phyloP scores from a whole-genome alignment of 1,140 invertebrate genomes.

The Carcinoscorpius rotundicauda region DNA sequence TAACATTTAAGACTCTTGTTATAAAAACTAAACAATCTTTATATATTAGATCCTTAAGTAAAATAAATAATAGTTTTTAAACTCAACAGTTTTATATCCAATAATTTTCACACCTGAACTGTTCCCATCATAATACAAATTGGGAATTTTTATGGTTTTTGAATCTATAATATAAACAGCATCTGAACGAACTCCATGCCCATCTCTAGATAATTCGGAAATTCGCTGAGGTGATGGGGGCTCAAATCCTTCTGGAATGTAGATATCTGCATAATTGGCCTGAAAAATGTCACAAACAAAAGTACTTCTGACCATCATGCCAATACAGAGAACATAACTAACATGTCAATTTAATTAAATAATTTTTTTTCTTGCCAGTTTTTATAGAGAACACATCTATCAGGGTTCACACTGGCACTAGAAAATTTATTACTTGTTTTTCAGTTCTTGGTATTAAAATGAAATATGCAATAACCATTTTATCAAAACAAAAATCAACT shows the following conservation, averaged over 20 bases:
- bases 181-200: constrained; percentile 73
- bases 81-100: not conserved
- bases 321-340: no score
- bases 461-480: no score
- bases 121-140: constrained; percentile 74
- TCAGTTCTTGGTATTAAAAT: no score
- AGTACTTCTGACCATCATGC: no score
- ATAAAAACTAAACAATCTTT: constrained; percentile 9
- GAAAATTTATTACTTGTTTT: no score
- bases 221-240: constrained; percentile 61
- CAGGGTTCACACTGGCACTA: no score
- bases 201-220: constrained; percentile 54
- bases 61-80: no score
- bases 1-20: not conserved
- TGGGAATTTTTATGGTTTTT: constrained; percentile 83
- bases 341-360: no score
- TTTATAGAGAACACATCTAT: no score
- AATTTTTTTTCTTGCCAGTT: no score
- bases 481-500: no score
- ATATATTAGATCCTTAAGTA: not conserved
- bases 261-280: constrained; percentile 80
- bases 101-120: constrained; percentile 11
- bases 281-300: constrained; percentile 21
- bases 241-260: constrained; percentile 80
- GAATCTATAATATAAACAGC: constrained; percentile 82